Conservation (phyloP, 2,797 vertebrate genomes). For the Ctenopoma kingsleyae region DNA sequence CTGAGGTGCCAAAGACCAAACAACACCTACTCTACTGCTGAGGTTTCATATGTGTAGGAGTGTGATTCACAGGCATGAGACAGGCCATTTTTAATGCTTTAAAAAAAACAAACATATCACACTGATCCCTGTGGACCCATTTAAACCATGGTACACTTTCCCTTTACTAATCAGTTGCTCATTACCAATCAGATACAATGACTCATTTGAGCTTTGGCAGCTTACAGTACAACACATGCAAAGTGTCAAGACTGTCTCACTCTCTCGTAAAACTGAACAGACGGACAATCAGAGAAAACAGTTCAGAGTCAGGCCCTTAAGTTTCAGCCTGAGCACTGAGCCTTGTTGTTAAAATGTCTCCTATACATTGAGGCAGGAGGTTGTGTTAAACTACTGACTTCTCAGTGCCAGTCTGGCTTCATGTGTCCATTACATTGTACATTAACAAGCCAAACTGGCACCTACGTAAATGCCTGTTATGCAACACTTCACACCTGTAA, state of each 20-base stretch:
- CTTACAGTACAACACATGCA: not conserved
- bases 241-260: conserved; percentile 2
- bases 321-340: not conserved
- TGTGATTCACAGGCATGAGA: conserved; percentile 14
- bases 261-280: not conserved
- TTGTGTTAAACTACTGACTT: not conserved
- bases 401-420: not conserved
- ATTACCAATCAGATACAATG: not conserved
- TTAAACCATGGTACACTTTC: not conserved
- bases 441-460: conserved; percentile 38
- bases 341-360: conserved; percentile 17
- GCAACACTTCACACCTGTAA: conserved; percentile 58
- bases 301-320: not conserved
- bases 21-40: conserved; percentile 12
- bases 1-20: conserved; percentile 30
- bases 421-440: not conserved
- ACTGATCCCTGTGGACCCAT: not conserved
- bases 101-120: conserved; percentile 21
- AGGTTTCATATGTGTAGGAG: conserved; percentile 21
- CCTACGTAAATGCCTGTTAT: conserved; percentile 15
- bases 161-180: not conserved
- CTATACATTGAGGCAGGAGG: not conserved
- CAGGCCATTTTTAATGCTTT: conserved; percentile 29
- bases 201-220: conserved; percentile 5
- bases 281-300: not conserved